A percentile compares a stretch with the other conserved stretches of the same genome.
Conservation (phyloP, 1,140 invertebrate genomes). For the Dinoponera quadriceps region DNA sequence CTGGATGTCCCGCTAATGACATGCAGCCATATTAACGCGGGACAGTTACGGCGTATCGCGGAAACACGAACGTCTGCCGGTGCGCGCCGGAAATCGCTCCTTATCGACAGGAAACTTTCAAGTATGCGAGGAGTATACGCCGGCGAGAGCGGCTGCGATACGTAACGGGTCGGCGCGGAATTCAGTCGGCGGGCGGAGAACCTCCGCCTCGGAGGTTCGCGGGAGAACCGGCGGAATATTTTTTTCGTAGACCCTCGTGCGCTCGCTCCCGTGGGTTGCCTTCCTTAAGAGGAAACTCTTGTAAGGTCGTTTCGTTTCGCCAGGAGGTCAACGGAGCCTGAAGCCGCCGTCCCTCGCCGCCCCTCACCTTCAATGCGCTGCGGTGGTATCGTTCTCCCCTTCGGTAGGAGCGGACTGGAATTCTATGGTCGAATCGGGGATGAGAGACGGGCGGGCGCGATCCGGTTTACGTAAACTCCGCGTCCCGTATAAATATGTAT, state of each 20-base stretch:
- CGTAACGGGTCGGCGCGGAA: slow-evolving; percentile 20
- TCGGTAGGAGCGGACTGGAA: not conserved
- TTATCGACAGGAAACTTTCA: slow-evolving; percentile 12
- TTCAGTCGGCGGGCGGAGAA: slow-evolving; percentile 20
- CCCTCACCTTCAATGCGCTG: too few relatives aligned
- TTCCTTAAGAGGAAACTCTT: slow-evolving; percentile 76
- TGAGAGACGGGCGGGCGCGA: not conserved
- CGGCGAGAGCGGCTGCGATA: not conserved
- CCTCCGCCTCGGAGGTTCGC: slow-evolving; percentile 15
- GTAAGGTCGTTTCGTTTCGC: slow-evolving; percentile 73
- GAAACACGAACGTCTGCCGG: not conserved
- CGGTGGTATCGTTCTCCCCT: slow-evolving; percentile 19
- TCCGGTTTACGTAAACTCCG: slow-evolving; percentile 54
- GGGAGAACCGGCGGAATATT: slow-evolving; percentile 2
- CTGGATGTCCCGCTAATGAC: slow-evolving; percentile 38
- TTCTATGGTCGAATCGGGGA: slow-evolving; percentile 44
- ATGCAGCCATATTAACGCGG: not conserved
- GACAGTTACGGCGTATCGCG: slow-evolving; percentile 35
- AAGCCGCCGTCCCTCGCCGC: slow-evolving; percentile 10
- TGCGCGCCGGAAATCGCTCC: not conserved
- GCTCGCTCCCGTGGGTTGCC: slow-evolving; percentile 55
- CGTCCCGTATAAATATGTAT: slow-evolving; percentile 49
- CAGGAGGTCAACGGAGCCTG: slow-evolving; percentile 55
- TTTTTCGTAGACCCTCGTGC: slow-evolving; percentile 41
- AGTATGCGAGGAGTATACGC: not conserved